Evolutionary conservation across 1,140 invertebrate genomes (phyloP), one percentile per base, ranked within the genome.

Genomic region (Monomorium pharaonis): DNA sequence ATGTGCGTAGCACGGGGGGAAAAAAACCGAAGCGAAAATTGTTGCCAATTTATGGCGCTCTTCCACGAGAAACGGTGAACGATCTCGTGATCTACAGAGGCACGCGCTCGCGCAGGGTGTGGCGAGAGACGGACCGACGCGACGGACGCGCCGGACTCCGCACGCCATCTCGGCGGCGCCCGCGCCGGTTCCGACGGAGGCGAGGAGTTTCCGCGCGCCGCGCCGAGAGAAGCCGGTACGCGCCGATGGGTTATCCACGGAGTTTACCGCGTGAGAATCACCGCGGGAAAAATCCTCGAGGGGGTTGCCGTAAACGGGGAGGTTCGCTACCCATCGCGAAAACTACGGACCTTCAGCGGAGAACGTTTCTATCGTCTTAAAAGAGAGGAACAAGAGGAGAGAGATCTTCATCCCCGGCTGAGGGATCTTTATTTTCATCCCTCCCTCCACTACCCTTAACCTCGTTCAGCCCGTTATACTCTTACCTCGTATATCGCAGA

Each of bases 121-220:
- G 63, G 37, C 76, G 63, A 67, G 80, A n/a, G n/a, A n/a, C n/a
- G n/a, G n/a, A n/a, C n/a, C n/a, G n/a, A n/a, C n/a, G n/a, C n/a
- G n/a, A 49, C 33, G 16, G 49, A 21, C 76, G 9, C 16, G 24
- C 58, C 63, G 60, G 74, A 58, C 44, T 65, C 30, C 10, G 60
- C 74, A 76, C 83, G 83, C 83, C 83, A 85, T 85, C 83, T 85
- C 74, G 72, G 60, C 86, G 83, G 75, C 47, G 83, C 49, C 51
- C 18, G 47, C 51, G 51, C 37, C 83, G 51, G 9, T n/a, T 62
- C 74, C 86, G 65, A 58, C 56, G 76, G 18, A 37, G 16, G 47
- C 37, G 56, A 56, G 27, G 37, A 62, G 21, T 69, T 74, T 44
- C 9, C 78, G n/a, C 30, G n/a, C 16, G 65, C n/a, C n/a, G n/a